Base-by-base conservation (phyloP, 2,888 invertebrate genomes). In the Noctua pronuba region DNA sequence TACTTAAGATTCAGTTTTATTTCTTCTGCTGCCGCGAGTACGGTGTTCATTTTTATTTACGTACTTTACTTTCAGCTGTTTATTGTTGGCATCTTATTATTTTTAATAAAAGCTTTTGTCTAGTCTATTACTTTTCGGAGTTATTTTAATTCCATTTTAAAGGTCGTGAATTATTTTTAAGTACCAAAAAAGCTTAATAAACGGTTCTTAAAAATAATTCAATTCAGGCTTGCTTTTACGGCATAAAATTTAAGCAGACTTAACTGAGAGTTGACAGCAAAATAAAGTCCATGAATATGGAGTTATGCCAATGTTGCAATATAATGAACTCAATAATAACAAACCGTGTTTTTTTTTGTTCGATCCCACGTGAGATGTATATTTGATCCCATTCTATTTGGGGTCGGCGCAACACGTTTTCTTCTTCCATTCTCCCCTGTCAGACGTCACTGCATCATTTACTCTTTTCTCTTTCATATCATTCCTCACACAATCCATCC, bases 1-100 rank as follows among this genome's bases (percentile, higher is more conserved):
- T 74, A 73, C 79, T 78, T 82, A 79, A 75, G 80, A 80, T 75
- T 78, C 77, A 74, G 78, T 82, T 82, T 85, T 75, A 82, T 82
- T 82, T 83, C 72, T 77, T 44, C 49, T 65, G 70, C 75, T 82
- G 66, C 28, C 77, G 78, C 52, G 46, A 74, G 71, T 67, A 62
- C 64, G 72, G 67, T 74, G 69, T 77, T 74, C 58, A 74, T 77
- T 78, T 78, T 80, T 82, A 79, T 79, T 83, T 80, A 67, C 67
- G 8, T 76, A 73, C 18, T 80, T 75, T 65, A 41, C 28, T 78
- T 77, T 75, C 28, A 60, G 73, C 73, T 77, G 46, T 72, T 73
- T 69, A 65, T 66, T 66, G 41, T 76, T 24, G 35, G 73, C 16
- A 67, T 66, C n/a, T 52, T 66, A 74, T 60, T 79, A 44, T 66